Conservation (phyloP, 2,797 vertebrate species). For the Syngnathus acus region DNA sequence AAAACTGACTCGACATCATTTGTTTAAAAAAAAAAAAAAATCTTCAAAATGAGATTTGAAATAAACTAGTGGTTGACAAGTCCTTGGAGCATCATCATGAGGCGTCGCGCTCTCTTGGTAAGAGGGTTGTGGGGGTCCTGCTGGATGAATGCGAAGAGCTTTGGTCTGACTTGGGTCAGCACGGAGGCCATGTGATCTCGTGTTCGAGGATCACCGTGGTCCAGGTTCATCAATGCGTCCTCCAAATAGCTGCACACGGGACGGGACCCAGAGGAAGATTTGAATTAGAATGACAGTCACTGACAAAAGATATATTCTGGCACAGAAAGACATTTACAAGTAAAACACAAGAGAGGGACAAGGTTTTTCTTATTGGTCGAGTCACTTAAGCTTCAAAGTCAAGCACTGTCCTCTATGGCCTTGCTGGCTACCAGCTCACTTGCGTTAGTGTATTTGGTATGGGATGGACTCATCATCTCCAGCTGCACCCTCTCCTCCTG, state of each 20-base stretch:
- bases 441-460: constrained; percentile 4
- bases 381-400: constrained; percentile 22
- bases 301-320: neutral
- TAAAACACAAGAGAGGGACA: neutral
- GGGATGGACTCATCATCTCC: constrained; percentile 4
- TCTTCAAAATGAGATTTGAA: neutral
- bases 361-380: too few relatives aligned
- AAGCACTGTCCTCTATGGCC: constrained; percentile 14
- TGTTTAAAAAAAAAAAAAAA: neutral
- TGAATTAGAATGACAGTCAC: neutral
- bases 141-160: constrained; percentile 89
- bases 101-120: constrained; percentile 83
- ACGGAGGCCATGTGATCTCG: constrained; percentile 96
- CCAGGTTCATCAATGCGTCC: constrained; percentile 94
- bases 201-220: constrained; percentile 92
- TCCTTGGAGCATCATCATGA: constrained; percentile 95
- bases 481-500: constrained; percentile 8
- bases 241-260: constrained; percentile 82
- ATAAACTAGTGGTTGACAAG: constrained; percentile 75
- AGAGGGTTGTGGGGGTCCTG: constrained; percentile 83
- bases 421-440: constrained; percentile 5
- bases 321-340: neutral
- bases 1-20: constrained; percentile 2
- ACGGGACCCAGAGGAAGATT: neutral
- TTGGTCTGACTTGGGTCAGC: constrained; percentile 87